phyloP scores from a whole-genome alignment of 2,888 invertebrate species.

The Periphyllus acericola region DNA sequence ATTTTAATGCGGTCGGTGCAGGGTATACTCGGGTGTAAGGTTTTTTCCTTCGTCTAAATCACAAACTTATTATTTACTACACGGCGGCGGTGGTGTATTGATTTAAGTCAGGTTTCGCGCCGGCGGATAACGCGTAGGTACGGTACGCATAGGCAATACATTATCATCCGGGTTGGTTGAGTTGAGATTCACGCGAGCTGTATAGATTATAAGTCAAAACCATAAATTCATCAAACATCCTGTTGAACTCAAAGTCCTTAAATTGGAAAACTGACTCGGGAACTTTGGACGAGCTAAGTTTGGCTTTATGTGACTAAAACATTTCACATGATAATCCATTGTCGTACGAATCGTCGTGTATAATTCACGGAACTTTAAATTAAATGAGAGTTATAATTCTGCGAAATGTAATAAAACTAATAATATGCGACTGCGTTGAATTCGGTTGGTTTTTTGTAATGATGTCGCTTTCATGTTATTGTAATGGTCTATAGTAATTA shows the following conservation, averaged over 20 bases:
- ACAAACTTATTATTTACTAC: too few species aligned
- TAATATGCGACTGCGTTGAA: too few species aligned
- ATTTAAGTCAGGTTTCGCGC: not conserved
- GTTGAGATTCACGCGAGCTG: not conserved
- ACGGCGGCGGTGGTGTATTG: not conserved
- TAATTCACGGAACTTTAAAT: too few species aligned
- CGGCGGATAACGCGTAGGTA: not conserved
- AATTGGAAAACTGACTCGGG: constrained; percentile 13
- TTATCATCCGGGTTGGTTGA: not conserved
- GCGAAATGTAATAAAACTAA: too few species aligned
- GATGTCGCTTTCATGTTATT: too few species aligned
- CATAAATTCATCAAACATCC: constrained; percentile 1
- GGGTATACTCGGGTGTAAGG: too few species aligned
- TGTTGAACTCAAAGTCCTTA: not conserved
- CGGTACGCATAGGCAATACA: too few species aligned
- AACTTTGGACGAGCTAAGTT: constrained; percentile 6
- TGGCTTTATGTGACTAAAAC: constrained; percentile 18
- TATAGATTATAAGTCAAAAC: constrained; percentile 28
- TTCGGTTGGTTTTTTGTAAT: too few species aligned
- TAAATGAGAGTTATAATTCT: too few species aligned
- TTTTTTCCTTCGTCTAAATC: not conserved
- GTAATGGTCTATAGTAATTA: too few species aligned
- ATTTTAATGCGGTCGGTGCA: too few species aligned
- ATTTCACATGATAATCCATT: not conserved
- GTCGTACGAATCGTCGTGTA: not conserved